Base-by-base conservation (phyloP, 2,113 vertebrate genomes). In the Pao palembangensis region DNA sequence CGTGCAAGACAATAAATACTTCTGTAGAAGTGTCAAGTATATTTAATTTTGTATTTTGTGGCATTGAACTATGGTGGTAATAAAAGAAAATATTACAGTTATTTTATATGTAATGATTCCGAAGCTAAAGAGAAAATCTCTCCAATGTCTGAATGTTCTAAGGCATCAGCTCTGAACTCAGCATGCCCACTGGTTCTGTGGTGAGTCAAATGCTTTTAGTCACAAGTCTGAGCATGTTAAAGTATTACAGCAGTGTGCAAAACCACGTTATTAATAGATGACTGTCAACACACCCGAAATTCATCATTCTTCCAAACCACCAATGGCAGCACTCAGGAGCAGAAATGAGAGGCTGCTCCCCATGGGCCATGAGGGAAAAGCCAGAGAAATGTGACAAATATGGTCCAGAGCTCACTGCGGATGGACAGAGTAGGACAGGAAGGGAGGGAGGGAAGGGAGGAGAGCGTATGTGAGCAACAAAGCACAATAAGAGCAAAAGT, bases 131-230 rank as follows among this genome's bases (percentile, higher is more conserved):
- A 12, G 8, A 38, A 38, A 38, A 38, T 38, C 34, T 93, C 94
- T 55, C 80, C 96, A 60, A 93, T 94, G 1, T 94, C 94, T 69
- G 94, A 96, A 80, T 56, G 28, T 38, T 16, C 11, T 49, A 5
- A 15, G 55, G 42, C 38, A 31, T 21, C 4, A 15, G 5, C n/a
- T 52, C 3, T 56, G 20, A 42, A 18, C 25, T 52, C 25, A 51
- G 2, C 41, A 10, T 44, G 19, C 18, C 20, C 5, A 19, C 25
- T 3, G 1, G 38, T 34, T 60, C 19, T 23, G 19, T 64, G 49
- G 28, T 15, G 13, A 70, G 56, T 56, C 34, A 73, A 44, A 23
- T 31, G 10, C 1, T 60, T 72, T 52, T 47, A 51, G 50, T 51
- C 60, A 67, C 61, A 58, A 44, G 51, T 57, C 34, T 50, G 23